phyloP scores from a whole-genome alignment of 2,797 vertebrate species.

The Schizopygopsis pylzovi region DNA sequence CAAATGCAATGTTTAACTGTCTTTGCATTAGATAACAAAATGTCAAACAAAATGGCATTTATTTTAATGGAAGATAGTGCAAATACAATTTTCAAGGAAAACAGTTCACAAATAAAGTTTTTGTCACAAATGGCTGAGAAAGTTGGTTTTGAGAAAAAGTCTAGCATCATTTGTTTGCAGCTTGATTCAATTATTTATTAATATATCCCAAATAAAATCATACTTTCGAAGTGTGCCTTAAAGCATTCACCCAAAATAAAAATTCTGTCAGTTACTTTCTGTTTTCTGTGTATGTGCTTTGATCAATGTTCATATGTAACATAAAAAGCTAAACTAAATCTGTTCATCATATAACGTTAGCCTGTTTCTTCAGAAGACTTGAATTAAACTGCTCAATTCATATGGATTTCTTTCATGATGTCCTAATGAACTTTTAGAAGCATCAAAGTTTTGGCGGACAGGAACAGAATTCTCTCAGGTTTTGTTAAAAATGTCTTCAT shows the following conservation, averaged over 20 bases:
- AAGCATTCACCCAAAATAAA: neutral
- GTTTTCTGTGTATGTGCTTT: neutral
- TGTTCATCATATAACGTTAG: neutral
- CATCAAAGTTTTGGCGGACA: neutral
- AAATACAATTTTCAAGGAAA: neutral
- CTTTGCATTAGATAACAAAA: neutral
- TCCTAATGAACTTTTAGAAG: neutral
- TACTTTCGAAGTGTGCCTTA: neutral
- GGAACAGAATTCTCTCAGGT: neutral
- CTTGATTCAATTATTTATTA: conserved; percentile 6
- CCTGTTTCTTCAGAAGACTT: neutral
- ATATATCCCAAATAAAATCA: neutral
- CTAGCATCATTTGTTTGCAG: conserved; percentile 16
- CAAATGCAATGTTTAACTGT: neutral
- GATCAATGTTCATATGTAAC: neutral
- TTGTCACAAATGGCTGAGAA: neutral
- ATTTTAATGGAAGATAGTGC: neutral
- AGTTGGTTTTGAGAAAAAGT: neutral
- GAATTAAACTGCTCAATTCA: neutral
- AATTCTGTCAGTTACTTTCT: neutral
- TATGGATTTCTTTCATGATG: neutral
- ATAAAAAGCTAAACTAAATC: neutral
- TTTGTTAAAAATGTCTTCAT: neutral
- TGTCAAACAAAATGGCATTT: conserved; percentile 7
- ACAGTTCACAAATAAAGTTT: neutral